A percentile compares a stretch with the other conserved stretches of the same genome.
These are phyloP conservation scores for Hylaeus anthracinus DNA, from an alignment of 1,140 invertebrate genomes.

Conservation along the genomic window DNA sequence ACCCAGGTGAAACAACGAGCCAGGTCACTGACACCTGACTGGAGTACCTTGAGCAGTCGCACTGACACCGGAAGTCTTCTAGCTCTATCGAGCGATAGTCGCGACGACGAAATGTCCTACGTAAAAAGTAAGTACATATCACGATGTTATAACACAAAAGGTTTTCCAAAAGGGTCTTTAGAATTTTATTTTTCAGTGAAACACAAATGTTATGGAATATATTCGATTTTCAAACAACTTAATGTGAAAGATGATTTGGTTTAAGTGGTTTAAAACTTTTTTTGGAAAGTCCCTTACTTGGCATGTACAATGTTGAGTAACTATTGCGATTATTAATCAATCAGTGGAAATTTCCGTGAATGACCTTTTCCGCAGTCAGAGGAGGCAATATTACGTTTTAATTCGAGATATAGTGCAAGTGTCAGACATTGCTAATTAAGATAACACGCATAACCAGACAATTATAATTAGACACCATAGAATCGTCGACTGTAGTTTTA, in stretches of 20 bases:
- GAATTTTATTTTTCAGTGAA: too few relatives aligned
- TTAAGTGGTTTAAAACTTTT: too few relatives aligned
- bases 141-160: too few relatives aligned
- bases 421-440: slow-evolving; percentile 1
- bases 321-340: too few relatives aligned
- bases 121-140: slow-evolving; percentile 83
- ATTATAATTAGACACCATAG: slow-evolving; percentile 57
- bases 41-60: slow-evolving; percentile 77
- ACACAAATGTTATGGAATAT: too few relatives aligned
- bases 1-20: slow-evolving; percentile 85
- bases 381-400: neutral
- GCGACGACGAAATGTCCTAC: slow-evolving; percentile 79
- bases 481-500: slow-evolving; percentile 7
- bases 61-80: slow-evolving; percentile 71
- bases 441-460: slow-evolving; percentile 14
- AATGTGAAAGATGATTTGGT: too few relatives aligned
- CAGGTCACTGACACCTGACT: slow-evolving; percentile 85
- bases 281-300: too few relatives aligned
- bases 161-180: too few relatives aligned
- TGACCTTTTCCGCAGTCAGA: neutral
- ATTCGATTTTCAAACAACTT: too few relatives aligned
- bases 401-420: neutral
- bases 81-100: slow-evolving; percentile 68
- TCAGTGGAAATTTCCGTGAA: neutral
- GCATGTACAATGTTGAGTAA: too few relatives aligned